Evolutionary conservation across 2,888 invertebrate species (phyloP).

Genomic region (Mythimna lalbum): DNA sequence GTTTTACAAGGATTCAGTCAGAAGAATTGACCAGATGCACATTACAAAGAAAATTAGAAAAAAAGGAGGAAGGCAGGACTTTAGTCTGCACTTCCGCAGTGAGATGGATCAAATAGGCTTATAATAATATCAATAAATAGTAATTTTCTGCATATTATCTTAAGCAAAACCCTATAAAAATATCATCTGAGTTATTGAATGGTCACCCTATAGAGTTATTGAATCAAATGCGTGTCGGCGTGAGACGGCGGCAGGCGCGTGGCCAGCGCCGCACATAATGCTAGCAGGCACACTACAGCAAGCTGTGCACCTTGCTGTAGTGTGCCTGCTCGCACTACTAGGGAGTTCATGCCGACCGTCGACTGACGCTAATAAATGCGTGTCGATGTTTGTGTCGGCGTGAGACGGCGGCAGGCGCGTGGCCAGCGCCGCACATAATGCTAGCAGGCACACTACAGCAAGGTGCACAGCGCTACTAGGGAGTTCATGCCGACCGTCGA

Average conservation of each 20-base stretch:
- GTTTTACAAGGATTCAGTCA: no score
- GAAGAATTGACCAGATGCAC: no score
- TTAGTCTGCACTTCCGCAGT: no score
- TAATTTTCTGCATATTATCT: no score
- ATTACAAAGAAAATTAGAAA: no score
- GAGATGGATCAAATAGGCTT: no score
- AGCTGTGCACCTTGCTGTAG: no score
- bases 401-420: constrained; percentile 47
- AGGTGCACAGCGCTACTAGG: background rate
- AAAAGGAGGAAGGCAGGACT: no score
- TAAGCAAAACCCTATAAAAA: background rate
- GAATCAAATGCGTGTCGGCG: constrained; percentile 63
- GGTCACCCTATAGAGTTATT: no score
- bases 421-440: constrained; percentile 32
- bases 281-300: background rate
- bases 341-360: background rate
- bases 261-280: constrained; percentile 32
- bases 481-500: constrained; percentile 4
- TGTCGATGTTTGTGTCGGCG: constrained; percentile 55
- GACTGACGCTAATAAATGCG: constrained; percentile 57
- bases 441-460: background rate
- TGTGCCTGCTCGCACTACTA: no score
- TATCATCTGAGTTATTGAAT: constrained; percentile 43
- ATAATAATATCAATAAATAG: no score
- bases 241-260: constrained; percentile 47